phyloP scores from a whole-genome alignment of 1,140 invertebrate genomes.

The Drosophila ambigua region DNA sequence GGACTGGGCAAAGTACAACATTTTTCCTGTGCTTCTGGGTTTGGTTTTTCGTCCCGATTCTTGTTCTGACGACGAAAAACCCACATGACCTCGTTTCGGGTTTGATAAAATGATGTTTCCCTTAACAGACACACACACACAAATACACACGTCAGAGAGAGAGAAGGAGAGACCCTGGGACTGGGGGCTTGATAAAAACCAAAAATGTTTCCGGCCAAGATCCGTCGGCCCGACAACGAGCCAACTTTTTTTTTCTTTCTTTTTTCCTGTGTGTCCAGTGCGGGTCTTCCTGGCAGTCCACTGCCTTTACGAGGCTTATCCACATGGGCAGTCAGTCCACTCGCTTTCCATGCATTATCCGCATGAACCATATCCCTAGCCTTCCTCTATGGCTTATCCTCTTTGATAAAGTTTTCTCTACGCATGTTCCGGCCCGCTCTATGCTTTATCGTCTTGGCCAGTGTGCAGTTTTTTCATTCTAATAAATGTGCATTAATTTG shows the following conservation, averaged over 20 bases:
- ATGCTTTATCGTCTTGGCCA: not conserved
- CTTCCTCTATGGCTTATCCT: too few species aligned
- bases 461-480: conserved; percentile 3
- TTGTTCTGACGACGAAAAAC: conserved; percentile 33
- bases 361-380: too few species aligned
- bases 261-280: too few species aligned
- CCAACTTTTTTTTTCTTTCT: not conserved
- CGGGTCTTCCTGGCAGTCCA: too few species aligned
- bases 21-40: conserved; percentile 31
- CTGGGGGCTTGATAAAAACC: conserved; percentile 40
- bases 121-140: not conserved
- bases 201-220: conserved; percentile 47
- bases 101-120: conserved; percentile 67
- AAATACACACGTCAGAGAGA: conserved; percentile 2
- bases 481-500: conserved; percentile 69
- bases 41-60: conserved; percentile 26
- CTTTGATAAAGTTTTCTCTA: too few species aligned
- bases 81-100: conserved; percentile 65
- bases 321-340: too few species aligned
- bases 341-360: too few species aligned
- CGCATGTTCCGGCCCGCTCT: not conserved
- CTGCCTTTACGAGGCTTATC: too few species aligned
- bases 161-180: not conserved
- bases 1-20: conserved; percentile 21
- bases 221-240: conserved; percentile 35